Evolutionary conservation across 2,888 invertebrate species (phyloP).

Genomic region (Orgyia antiqua): DNA sequence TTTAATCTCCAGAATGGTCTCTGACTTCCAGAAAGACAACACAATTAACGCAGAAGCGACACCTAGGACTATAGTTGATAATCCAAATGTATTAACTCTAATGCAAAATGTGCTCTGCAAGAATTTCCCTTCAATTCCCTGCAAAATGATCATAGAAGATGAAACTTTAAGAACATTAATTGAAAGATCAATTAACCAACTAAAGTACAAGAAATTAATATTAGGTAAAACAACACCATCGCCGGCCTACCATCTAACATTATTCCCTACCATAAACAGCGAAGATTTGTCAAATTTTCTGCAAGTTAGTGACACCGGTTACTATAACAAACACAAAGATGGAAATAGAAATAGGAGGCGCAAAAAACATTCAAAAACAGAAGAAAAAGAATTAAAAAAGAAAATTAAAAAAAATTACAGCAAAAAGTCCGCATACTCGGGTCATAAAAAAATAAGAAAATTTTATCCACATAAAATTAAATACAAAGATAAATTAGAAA

Average conservation of each 20-base stretch:
- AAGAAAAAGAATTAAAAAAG: conserved; percentile 14
- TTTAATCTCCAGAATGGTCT: conserved; percentile 60
- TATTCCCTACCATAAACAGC: conserved; percentile 51
- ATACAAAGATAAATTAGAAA: conserved; percentile 44
- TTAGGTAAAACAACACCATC: conserved; percentile 38
- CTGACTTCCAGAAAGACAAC: conserved; percentile 56
- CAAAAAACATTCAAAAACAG: conserved; percentile 10
- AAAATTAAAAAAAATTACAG: conserved; percentile 22
- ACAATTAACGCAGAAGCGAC: neutral
- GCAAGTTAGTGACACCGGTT: conserved; percentile 34
- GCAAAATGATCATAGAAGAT: conserved; percentile 51
- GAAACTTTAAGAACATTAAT: conserved; percentile 45
- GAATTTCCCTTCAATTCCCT: conserved; percentile 61
- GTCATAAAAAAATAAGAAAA: conserved; percentile 54
- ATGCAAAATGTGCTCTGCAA: conserved; percentile 63
- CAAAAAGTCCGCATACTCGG: conserved; percentile 34
- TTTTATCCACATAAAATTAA: conserved; percentile 69
- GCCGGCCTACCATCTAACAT: conserved; percentile 33
- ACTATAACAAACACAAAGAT: conserved; percentile 16
- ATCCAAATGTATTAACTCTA: conserved; percentile 33
- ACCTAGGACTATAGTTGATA: conserved; percentile 7
- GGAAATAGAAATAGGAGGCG: conserved; percentile 10
- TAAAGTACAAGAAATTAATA: conserved; percentile 45
- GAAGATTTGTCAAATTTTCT: conserved; percentile 54
- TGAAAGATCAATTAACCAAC: conserved; percentile 54